Evolutionary conservation across 2,797 vertebrate species (phyloP).

Genomic region (Paedocypris micromegethes): DNA sequence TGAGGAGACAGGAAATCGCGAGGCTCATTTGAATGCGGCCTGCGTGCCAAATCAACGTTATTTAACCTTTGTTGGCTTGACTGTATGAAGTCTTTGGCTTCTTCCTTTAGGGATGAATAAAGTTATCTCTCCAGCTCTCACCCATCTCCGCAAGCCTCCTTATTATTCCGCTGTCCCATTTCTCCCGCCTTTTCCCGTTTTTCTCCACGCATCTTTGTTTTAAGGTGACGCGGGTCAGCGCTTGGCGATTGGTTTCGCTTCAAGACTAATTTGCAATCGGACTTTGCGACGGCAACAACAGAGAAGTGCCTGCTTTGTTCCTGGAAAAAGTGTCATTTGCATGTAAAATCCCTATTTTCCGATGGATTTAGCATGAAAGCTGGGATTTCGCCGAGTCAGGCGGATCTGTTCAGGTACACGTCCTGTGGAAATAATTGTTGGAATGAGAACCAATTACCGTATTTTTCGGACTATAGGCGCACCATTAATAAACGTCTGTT

Average conservation of each 20-base stretch:
- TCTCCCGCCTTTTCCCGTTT: conserved; percentile 12
- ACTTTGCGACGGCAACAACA: background rate
- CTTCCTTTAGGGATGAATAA: conserved; percentile 18
- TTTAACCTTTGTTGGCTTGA: conserved; percentile 11
- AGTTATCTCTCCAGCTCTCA: conserved; percentile 1
- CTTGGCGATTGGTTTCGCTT: conserved; percentile 5
- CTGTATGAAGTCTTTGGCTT: conserved; percentile 8
- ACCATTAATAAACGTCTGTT: no score
- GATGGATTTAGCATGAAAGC: no score
- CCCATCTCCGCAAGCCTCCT: conserved; percentile 18
- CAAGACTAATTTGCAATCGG: background rate
- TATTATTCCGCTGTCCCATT: conserved; percentile 18
- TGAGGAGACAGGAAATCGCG: conserved; percentile 10
- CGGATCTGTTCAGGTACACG: background rate
- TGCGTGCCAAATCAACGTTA: conserved; percentile 30
- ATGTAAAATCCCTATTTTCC: background rate
- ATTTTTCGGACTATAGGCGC: conserved; percentile 1
- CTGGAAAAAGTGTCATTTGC: background rate
- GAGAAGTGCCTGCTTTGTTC: background rate
- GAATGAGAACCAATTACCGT: background rate
- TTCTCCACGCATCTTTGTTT: conserved; percentile 4
- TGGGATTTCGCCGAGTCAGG: no score
- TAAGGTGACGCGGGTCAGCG: conserved; percentile 3
- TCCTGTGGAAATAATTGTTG: conserved; percentile 21
- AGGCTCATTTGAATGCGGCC: conserved; percentile 25